Conservation (phyloP, 2,113 vertebrate species). For the Oreochromis tanganicae region DNA sequence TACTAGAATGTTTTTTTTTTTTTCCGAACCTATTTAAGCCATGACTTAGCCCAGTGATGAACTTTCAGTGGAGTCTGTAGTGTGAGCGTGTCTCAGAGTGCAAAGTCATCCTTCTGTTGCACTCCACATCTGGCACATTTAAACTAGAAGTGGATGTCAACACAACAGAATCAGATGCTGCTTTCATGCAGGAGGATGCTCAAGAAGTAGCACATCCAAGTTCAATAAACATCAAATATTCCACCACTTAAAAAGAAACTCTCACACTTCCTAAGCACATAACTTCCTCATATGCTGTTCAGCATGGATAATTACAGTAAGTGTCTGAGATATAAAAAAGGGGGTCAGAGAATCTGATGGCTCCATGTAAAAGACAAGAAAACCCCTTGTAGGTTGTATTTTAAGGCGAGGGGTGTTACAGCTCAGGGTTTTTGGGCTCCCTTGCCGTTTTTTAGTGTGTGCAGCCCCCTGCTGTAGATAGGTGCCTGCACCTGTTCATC, state of each 20-base stretch:
- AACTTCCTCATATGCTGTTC: not conserved
- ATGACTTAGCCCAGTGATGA: not conserved
- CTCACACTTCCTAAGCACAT: accelerated
- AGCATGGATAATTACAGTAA: not conserved
- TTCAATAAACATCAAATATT: not conserved
- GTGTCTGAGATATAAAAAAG: not conserved
- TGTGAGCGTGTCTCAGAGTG: accelerated
- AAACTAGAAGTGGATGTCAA: not conserved
- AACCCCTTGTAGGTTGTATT: not conserved
- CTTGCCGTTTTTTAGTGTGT: not conserved
- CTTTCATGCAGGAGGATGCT: not conserved
- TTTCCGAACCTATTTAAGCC: not conserved
- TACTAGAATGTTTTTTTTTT: not conserved
- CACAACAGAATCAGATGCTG: not conserved
- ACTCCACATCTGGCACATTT: not conserved
- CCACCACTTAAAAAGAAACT: not conserved
- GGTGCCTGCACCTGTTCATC: not conserved
- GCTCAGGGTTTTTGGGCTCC: not conserved
- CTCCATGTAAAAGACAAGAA: not conserved
- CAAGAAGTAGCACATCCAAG: not conserved
- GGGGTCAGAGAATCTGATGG: not conserved
- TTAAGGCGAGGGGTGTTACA: not conserved
- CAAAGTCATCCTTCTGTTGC: not conserved
- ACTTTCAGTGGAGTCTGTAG: not conserved
- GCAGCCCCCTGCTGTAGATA: not conserved